A percentile compares a stretch with the other conserved stretches of the same genome.
These are phyloP conservation scores for Rachycentron canadum DNA, from an alignment of 2,797 vertebrate genomes.

Conservation along the genomic window DNA sequence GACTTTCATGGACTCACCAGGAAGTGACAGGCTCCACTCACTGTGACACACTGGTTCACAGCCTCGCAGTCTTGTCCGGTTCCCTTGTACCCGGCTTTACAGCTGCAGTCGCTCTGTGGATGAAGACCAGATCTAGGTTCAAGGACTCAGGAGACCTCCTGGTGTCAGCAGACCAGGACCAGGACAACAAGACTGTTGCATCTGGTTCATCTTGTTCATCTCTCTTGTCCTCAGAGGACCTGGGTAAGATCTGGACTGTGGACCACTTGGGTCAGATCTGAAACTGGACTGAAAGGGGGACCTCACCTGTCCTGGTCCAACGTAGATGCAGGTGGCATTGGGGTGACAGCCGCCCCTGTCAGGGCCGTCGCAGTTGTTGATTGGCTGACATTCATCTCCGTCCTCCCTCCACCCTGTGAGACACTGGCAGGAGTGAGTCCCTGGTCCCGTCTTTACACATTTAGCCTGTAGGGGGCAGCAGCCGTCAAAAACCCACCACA, in stretches of 20 bases:
- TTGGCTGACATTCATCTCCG: conserved; percentile 89
- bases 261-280: too few species aligned
- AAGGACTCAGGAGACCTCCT: too few species aligned
- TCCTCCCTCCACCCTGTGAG: conserved; percentile 90
- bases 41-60: conserved; percentile 87
- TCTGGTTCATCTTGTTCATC: too few species aligned
- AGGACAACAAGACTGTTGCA: too few species aligned
- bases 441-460: conserved; percentile 84
- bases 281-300: too few species aligned
- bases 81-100: conserved; percentile 90
- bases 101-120: conserved; percentile 90
- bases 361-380: conserved; percentile 89
- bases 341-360: conserved; percentile 85
- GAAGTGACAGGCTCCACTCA: conserved; percentile 88
- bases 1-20: conserved; percentile 82
- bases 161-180: too few species aligned
- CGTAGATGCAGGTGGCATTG: conserved; percentile 90
- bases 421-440: conserved; percentile 86
- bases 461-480: conserved; percentile 85
- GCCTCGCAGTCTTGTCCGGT: conserved; percentile 89
- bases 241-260: too few species aligned
- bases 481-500: background rate
- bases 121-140: too few species aligned
- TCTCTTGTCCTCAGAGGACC: too few species aligned
- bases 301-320: conserved; percentile 94